A percentile compares a stretch with the other conserved stretches of the same genome.
Conservation (phyloP, 2,113 vertebrate species). For the Semicossyphus pulcher region DNA sequence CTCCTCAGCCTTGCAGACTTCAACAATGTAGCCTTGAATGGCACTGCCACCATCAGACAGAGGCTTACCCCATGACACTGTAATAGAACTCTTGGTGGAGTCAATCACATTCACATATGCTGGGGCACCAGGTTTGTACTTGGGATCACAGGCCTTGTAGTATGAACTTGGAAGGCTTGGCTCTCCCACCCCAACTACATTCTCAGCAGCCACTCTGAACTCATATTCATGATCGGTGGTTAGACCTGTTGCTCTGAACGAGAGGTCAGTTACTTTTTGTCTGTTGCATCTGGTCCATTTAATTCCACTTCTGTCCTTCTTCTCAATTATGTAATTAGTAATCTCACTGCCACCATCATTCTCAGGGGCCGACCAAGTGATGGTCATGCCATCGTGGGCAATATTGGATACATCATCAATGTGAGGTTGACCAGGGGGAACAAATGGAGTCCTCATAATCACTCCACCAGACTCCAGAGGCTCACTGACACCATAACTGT, state of each 20-base stretch:
- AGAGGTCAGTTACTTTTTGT: slow-evolving; percentile 92
- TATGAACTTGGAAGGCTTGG: slow-evolving; percentile 90
- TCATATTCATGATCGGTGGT: slow-evolving; percentile 96
- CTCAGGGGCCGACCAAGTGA: slow-evolving; percentile 93
- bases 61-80: slow-evolving; percentile 93
- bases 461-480: slow-evolving; percentile 91
- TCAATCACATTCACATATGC: slow-evolving; percentile 89
- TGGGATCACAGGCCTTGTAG: slow-evolving; percentile 94
- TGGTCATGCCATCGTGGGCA: slow-evolving; percentile 96
- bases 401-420: slow-evolving; percentile 92
- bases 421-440: slow-evolving; percentile 91
- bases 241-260: slow-evolving; percentile 93
- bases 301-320: slow-evolving; percentile 94
- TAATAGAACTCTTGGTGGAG: slow-evolving; percentile 91
- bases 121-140: slow-evolving; percentile 94
- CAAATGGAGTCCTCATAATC: slow-evolving; percentile 94
- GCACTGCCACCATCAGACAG: slow-evolving; percentile 94
- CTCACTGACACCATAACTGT: slow-evolving; percentile 93
- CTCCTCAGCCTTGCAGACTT: slow-evolving; percentile 96
- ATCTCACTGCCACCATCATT: slow-evolving; percentile 95
- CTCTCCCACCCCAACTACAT: slow-evolving; percentile 92
- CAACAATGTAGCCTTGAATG: slow-evolving; percentile 94
- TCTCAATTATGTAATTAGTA: slow-evolving; percentile 92
- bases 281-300: slow-evolving; percentile 98
- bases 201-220: slow-evolving; percentile 96